These are phyloP conservation scores for Empis livida DNA, from an alignment of 2,888 invertebrate genomes.

Conservation along the genomic window DNA sequence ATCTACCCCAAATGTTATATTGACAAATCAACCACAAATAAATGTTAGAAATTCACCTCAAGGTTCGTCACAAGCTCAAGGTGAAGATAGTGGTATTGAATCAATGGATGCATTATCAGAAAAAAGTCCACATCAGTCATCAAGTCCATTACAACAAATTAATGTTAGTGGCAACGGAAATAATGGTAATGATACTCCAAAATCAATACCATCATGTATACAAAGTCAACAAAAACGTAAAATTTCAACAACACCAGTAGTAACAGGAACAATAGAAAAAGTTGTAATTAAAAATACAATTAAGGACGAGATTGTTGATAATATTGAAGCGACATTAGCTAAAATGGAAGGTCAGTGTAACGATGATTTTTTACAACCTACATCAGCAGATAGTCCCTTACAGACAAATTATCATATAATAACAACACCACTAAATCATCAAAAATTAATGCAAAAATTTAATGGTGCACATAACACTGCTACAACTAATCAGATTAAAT, in stretches of 20 bases:
- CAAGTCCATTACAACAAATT: conserved; percentile 45
- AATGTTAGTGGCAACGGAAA: conserved; percentile 11
- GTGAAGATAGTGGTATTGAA: conserved; percentile 84
- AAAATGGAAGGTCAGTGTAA: conserved; percentile 46
- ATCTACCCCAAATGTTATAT: not conserved
- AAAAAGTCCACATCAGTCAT: conserved; percentile 79
- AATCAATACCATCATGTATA: not conserved
- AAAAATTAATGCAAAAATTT: conserved; percentile 17
- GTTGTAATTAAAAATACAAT: conserved; percentile 5
- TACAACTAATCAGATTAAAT: conserved; percentile 12
- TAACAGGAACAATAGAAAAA: not conserved
- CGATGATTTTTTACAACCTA: conserved; percentile 16
- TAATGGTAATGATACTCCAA: conserved; percentile 15
- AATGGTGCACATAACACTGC: conserved; percentile 31
- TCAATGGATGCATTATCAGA: conserved; percentile 90
- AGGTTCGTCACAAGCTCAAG: conserved; percentile 43
- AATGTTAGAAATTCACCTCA: conserved; percentile 34
- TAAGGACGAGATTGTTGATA: conserved; percentile 40
- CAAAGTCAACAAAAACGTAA: not conserved
- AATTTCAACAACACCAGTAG: not conserved
- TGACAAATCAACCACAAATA: too few relatives aligned
- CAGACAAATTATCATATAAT: conserved; percentile 32
- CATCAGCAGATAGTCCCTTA: conserved; percentile 16
- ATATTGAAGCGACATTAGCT: conserved; percentile 57
- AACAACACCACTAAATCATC: conserved; percentile 12